Conservation (phyloP, 1,140 invertebrate genomes). For the Oedothorax gibbosus region DNA sequence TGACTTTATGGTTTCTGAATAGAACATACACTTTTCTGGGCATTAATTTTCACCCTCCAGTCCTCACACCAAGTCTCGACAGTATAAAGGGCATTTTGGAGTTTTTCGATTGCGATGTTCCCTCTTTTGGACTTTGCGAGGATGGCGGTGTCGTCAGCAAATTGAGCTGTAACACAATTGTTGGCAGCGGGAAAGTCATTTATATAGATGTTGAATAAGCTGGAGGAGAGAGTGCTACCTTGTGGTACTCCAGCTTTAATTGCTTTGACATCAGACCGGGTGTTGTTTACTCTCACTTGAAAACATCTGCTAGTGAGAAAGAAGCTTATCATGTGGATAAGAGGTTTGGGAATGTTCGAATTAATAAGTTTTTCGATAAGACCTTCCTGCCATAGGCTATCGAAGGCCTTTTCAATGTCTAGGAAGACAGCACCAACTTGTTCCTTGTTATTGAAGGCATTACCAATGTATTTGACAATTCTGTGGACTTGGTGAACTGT, state of each 20-base stretch:
- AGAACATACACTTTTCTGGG: too few relatives aligned
- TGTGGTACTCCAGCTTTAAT: neutral
- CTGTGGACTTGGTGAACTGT: too few relatives aligned
- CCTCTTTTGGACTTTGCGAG: neutral
- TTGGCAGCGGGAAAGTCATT: neutral
- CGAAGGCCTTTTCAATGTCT: neutral
- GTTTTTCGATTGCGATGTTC: too few relatives aligned
- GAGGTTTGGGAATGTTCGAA: neutral
- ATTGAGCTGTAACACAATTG: neutral
- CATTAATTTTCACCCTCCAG: too few relatives aligned
- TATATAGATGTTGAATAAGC: neutral
- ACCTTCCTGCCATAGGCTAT: neutral
- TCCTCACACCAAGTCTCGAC: too few relatives aligned
- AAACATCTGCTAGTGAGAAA: neutral
- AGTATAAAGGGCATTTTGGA: too few relatives aligned
- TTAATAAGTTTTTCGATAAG: neutral
- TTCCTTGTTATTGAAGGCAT: too few relatives aligned
- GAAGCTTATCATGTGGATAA: neutral
- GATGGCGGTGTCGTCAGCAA: neutral
- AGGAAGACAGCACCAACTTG: too few relatives aligned
- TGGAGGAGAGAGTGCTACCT: neutral
- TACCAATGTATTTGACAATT: too few relatives aligned
- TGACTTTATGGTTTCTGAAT: too few relatives aligned
- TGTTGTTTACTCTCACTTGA: neutral
- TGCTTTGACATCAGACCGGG: neutral